Percentiles rank a stretch among this genome's conserved stretches.
Evolutionary conservation across 2,113 vertebrate species (phyloP).

Genomic region (Plectropomus leopardus): DNA sequence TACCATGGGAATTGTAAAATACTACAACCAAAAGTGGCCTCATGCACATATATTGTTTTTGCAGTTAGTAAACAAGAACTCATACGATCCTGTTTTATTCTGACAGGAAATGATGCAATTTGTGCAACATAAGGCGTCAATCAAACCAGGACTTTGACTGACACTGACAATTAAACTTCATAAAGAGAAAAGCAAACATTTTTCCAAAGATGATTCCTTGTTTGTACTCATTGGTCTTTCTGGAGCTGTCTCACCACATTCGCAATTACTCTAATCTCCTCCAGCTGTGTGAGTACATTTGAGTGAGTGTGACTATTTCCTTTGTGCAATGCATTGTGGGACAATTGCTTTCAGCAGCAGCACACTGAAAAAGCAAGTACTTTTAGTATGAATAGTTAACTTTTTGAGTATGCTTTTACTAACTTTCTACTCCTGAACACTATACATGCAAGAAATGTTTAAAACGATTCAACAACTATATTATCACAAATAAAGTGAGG

Average conservation of each 20-base stretch:
- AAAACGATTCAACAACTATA: too few species aligned
- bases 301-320: too few species aligned
- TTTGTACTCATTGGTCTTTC: slow-evolving; percentile 15
- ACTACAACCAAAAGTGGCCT: too few species aligned
- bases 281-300: slow-evolving; percentile 48
- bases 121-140: not conserved
- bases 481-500: not conserved
- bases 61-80: not conserved
- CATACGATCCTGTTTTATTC: not conserved
- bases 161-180: not conserved
- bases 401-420: not conserved
- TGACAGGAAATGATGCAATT: not conserved
- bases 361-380: not conserved
- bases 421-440: not conserved
- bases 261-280: slow-evolving; percentile 22
- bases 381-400: not conserved
- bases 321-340: slow-evolving; percentile 20
- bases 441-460: not conserved
- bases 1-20: too few species aligned
- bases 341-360: not conserved
- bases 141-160: slow-evolving; percentile 7
- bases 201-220: slow-evolving; percentile 11
- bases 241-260: slow-evolving; percentile 20
- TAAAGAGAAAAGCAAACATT: slow-evolving; percentile 19
- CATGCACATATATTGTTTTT: not conserved